phyloP scores from a whole-genome alignment of 2,797 vertebrate genomes.

The Peromyscus melanophrys region DNA sequence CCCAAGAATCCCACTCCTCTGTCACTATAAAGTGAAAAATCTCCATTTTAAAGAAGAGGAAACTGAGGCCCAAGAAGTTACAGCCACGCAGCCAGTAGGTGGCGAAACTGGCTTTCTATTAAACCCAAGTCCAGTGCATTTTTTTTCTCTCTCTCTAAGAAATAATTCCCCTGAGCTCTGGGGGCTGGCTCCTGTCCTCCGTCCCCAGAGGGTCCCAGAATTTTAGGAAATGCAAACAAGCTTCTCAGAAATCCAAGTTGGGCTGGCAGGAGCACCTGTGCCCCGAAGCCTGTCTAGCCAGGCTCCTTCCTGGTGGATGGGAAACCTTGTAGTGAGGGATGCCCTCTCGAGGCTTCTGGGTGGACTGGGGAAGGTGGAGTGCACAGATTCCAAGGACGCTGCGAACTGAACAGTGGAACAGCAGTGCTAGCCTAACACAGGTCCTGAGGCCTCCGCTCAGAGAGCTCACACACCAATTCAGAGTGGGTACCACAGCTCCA shows the following conservation, averaged over 20 bases:
- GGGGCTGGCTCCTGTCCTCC: neutral
- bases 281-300: neutral
- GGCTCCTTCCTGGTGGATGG: rapidly evolving
- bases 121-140: neutral
- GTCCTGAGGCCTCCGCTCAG: rapidly evolving
- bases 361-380: neutral
- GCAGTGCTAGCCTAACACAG: neutral
- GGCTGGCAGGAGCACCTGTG: neutral
- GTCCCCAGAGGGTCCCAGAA: neutral
- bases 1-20: neutral
- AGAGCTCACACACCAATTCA: neutral
- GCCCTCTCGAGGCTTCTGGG: neutral
- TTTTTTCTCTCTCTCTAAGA: no score
- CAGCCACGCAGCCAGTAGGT: neutral
- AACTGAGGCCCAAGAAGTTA: conserved; percentile 52
- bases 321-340: neutral
- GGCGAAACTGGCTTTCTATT: neutral
- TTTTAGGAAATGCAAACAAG: conserved; percentile 60
- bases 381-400: neutral
- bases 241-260: neutral
- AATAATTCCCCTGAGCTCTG: neutral
- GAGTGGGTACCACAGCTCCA: neutral
- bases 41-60: conserved; percentile 53
- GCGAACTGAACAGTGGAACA: neutral
- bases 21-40: neutral